Evolutionary conservation across 1,140 invertebrate genomes (phyloP), one percentile per base, ranked within the genome.

Genomic region (Drosophila ironensis): DNA sequence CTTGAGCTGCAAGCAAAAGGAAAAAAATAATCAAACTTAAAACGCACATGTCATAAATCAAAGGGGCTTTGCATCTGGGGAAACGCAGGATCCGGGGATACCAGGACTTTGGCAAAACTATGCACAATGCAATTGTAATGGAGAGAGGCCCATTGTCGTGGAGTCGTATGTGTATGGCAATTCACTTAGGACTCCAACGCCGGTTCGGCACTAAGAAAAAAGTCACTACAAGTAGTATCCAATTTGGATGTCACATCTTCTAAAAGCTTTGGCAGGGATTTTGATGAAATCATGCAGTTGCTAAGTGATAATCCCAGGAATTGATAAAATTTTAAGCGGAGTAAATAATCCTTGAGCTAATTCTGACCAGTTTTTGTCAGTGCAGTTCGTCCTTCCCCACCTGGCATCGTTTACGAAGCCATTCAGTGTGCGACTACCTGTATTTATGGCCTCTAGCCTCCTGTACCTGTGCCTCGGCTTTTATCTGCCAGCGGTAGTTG

Each of bases 21-120:
- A 25, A 51, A 68, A 73, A 64, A 72, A 82, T 71, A 84, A 77
- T 73, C 64, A 66, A 84, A 80, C 68, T 84, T 84, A 73, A 84
- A 84, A 86, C 70, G 64, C 80, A 78, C 64, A 78, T 78, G 80
- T 70, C 69, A 84, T 84, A 84, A 86, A 84, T 84, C 78, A 84
- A 78, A 86, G 56, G 70, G 52, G 50, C 59, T 84, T 67, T 73
- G 47, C 72, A 37, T 17, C 16, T 27, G 30, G 54, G 52, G 28
- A 37, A 16, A 22, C 22, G 12, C 28, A 17, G 8, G 8, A 37
- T 28, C 20, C 22, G 5, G 16, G 28, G 22, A 61, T 37, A 37
- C 61, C 25, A 45, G 59, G 46, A 56, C 64, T 68, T 35, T 56
- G 20, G 35, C 41, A 48, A 48, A 64, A 64, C 60, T 64, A 56